Evolutionary conservation across 2,888 invertebrate genomes (phyloP).

Genomic region (Drosophila diplacantha): DNA sequence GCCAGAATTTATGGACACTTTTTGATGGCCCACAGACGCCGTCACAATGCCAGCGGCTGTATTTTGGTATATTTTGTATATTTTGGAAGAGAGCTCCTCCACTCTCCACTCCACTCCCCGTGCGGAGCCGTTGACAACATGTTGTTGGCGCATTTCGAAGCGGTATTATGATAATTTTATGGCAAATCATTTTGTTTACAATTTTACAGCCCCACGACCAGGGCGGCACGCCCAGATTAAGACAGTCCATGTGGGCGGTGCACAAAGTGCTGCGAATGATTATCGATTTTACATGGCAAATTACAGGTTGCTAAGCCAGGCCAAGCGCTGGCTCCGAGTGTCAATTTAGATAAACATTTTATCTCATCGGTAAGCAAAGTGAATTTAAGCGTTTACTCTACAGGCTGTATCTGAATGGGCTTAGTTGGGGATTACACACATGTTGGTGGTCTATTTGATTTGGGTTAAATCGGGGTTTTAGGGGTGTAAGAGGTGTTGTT

Average conservation of each 20-base stretch:
- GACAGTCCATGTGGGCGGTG: conserved; percentile 45
- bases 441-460: neutral
- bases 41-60: conserved; percentile 49
- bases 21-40: conserved; percentile 62
- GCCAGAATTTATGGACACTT: conserved; percentile 61
- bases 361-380: conserved; percentile 21
- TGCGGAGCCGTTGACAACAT: conserved; percentile 65
- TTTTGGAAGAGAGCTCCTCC: conserved; percentile 16
- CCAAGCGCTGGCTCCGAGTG: conserved; percentile 12
- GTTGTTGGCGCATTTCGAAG: conserved; percentile 70
- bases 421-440: conserved; percentile 13
- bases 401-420: conserved; percentile 9
- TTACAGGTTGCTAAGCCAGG: conserved; percentile 41
- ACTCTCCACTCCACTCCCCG: neutral
- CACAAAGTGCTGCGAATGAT: conserved; percentile 69
- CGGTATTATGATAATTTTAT: conserved; percentile 73
- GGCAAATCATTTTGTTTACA: conserved; percentile 74
- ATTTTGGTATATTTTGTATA: conserved; percentile 45
- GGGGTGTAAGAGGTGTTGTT: neutral
- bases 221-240: conserved; percentile 38
- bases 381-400: conserved; percentile 20
- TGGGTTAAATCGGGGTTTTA: neutral
- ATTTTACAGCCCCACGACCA: conserved; percentile 47
- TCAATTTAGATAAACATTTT: conserved; percentile 35
- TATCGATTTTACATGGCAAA: conserved; percentile 71